These are phyloP conservation scores for Drosophila serrata DNA, from an alignment of 1,140 invertebrate species.

Conservation along the genomic window DNA sequence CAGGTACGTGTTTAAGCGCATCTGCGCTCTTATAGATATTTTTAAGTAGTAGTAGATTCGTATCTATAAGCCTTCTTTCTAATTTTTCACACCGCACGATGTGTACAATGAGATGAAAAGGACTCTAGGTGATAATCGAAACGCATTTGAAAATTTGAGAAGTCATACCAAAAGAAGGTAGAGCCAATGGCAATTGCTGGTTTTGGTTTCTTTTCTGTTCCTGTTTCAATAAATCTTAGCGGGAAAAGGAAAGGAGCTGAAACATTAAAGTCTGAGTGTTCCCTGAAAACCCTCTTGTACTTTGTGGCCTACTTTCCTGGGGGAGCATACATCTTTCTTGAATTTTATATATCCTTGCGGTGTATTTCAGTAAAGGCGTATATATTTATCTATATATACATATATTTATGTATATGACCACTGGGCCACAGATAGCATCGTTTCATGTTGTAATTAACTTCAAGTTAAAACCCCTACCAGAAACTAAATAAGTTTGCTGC, in stretches of 20 bases:
- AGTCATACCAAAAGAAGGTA: slow-evolving; percentile 4
- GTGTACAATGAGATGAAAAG: slow-evolving; percentile 1
- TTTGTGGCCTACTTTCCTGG: neutral
- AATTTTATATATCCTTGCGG: neutral
- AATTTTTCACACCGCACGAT: neutral
- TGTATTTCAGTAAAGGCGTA: too few species aligned
- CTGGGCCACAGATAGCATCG: too few species aligned
- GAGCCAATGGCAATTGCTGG: too few species aligned
- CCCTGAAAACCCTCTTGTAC: neutral
- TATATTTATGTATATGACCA: too few species aligned
- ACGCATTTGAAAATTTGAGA: slow-evolving; percentile 2
- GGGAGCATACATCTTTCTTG: neutral
- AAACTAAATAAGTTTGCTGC: too few species aligned
- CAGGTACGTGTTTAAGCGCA: neutral
- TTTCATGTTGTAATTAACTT: too few species aligned
- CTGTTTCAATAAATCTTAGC: neutral
- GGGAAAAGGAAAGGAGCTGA: neutral
- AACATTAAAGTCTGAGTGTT: neutral
- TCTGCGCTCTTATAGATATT: neutral
- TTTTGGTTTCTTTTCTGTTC: neutral
- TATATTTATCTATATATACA: too few species aligned
- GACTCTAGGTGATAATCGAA: slow-evolving; percentile 2
- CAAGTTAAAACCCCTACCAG: too few species aligned
- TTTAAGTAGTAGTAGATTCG: neutral
- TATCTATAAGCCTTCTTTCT: neutral